phyloP scores from a whole-genome alignment of 2,113 vertebrate genomes.

The Cyanoramphus novaezelandiae region DNA sequence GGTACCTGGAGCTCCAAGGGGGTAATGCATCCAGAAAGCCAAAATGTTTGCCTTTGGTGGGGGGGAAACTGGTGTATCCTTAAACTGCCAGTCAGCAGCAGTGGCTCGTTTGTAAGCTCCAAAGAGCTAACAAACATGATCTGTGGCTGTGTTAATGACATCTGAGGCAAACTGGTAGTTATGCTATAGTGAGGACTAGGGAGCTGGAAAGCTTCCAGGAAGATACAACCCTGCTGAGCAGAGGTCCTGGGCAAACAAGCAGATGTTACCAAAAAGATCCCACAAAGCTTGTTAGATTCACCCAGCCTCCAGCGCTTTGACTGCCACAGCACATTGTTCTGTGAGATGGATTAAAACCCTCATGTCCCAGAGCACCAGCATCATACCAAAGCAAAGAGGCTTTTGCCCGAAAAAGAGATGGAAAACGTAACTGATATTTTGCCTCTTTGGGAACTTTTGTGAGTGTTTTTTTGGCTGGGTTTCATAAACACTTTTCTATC shows the following conservation, averaged over 20 bases:
- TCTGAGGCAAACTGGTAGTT: background rate
- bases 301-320: background rate
- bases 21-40: background rate
- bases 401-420: background rate
- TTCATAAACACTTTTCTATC: background rate
- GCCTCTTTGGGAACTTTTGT: background rate
- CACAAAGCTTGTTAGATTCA: background rate
- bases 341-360: background rate
- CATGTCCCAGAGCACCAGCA: background rate
- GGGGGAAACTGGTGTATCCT: rapidly evolving
- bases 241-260: background rate
- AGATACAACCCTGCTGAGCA: background rate
- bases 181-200: background rate
- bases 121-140: background rate
- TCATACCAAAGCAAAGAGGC: background rate
- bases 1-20: background rate
- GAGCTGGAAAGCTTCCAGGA: background rate
- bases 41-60: background rate
- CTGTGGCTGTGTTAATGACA: background rate
- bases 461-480: background rate
- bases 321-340: background rate
- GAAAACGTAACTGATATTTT: background rate
- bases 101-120: background rate
- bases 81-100: background rate
- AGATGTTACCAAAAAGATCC: background rate